phyloP scores from a whole-genome alignment of 2,113 vertebrate genomes.

The Carassius carassius region DNA sequence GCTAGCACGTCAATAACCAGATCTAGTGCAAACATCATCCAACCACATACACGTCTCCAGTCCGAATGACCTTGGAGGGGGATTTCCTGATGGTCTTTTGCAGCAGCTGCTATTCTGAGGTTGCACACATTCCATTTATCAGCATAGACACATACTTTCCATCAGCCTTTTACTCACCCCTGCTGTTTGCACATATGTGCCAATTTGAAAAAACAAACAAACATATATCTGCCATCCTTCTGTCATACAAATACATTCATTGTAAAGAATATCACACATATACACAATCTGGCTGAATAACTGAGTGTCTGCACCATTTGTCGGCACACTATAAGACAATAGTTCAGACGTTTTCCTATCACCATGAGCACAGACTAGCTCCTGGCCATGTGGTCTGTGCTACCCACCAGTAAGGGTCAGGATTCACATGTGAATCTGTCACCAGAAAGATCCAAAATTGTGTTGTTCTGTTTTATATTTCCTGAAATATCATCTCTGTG shows the following conservation, averaged over 20 bases:
- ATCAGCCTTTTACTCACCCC: slow-evolving; percentile 34
- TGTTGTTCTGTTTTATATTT: slow-evolving; percentile 52
- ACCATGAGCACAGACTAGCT: neutral
- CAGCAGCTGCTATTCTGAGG: slow-evolving; percentile 72
- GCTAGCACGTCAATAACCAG: slow-evolving; percentile 30
- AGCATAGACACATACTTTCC: slow-evolving; percentile 70
- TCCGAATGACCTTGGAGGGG: slow-evolving; percentile 65
- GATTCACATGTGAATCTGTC: slow-evolving; percentile 21
- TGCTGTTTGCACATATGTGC: neutral
- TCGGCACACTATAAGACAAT: neutral
- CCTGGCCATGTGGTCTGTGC: neutral
- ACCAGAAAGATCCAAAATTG: slow-evolving; percentile 53
- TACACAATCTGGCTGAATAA: too few relatives aligned
- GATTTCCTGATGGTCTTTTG: slow-evolving; percentile 67
- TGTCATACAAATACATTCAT: slow-evolving; percentile 1
- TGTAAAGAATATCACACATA: neutral
- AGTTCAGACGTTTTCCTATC: neutral
- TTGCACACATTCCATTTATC: slow-evolving; percentile 70
- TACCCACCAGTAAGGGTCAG: neutral
- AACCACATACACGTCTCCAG: slow-evolving; percentile 20
- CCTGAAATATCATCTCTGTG: slow-evolving; percentile 45
- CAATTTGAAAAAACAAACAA: neutral
- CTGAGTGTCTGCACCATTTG: neutral
- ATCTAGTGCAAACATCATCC: slow-evolving; percentile 21
- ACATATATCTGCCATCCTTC: neutral